Evolutionary conservation across 2,888 invertebrate species (phyloP).

Genomic region (Neoascia interrupta): DNA sequence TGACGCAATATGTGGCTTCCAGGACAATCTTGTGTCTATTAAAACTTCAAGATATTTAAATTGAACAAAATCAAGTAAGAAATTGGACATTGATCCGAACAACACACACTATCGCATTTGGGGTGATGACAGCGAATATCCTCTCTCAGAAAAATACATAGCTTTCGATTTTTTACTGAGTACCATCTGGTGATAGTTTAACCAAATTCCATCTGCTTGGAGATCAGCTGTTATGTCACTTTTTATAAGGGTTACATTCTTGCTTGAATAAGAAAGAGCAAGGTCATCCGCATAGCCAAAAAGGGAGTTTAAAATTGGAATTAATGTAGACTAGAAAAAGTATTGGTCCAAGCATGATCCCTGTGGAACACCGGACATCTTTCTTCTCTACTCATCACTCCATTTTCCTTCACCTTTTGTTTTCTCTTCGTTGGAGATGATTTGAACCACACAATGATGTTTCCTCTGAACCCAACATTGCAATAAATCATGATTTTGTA

Average conservation of each 20-base stretch:
- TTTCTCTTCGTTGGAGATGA: background rate
- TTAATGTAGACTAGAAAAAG: constrained; percentile 4
- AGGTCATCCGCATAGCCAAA: background rate
- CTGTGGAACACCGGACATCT: constrained; percentile 6
- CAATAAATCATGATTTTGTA: too few relatives aligned
- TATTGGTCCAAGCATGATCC: constrained; percentile 4
- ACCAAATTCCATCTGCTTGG: background rate
- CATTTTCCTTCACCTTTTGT: background rate
- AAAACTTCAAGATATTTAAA: too few relatives aligned
- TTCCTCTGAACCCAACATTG: too few relatives aligned
- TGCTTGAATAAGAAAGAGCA: background rate
- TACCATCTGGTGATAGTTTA: too few relatives aligned
- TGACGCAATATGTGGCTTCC: too few relatives aligned
- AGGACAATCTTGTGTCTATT: too few relatives aligned
- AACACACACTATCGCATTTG: background rate
- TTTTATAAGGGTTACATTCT: background rate
- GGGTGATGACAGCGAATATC: background rate
- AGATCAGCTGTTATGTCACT: background rate
- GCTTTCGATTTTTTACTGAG: too few relatives aligned
- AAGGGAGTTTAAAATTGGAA: background rate
- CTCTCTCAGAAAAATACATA: background rate
- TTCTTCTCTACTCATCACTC: background rate
- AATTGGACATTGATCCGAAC: background rate
- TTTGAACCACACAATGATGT: too few relatives aligned
- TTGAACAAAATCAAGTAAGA: background rate